These are phyloP conservation scores for Pachypsylla venusta DNA, from an alignment of 1,140 invertebrate genomes.

Conservation along the genomic window DNA sequence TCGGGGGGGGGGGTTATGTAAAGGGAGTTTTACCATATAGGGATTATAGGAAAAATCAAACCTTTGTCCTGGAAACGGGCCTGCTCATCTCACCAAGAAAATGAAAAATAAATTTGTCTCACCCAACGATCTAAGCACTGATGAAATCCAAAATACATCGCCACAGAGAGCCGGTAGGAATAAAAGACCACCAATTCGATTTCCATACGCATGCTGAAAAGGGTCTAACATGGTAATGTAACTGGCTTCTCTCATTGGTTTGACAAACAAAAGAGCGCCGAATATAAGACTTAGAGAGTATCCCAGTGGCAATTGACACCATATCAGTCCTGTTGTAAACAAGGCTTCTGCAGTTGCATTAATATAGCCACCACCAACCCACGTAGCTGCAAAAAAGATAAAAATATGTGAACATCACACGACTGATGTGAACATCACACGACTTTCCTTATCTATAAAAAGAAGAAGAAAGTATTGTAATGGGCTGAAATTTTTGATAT, in stretches of 20 bases:
- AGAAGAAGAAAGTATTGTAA: too few relatives aligned
- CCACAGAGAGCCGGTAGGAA: constrained; percentile 64
- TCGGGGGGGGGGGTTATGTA: too few relatives aligned
- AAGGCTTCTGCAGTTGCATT: constrained; percentile 67
- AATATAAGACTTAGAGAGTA: constrained; percentile 61
- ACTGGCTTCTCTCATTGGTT: constrained; percentile 59
- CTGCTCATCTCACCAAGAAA: too few relatives aligned
- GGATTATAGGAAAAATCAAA: too few relatives aligned
- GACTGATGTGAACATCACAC: too few relatives aligned
- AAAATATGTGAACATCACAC: not conserved
- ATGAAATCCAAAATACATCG: constrained; percentile 61
- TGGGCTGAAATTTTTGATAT: too few relatives aligned
- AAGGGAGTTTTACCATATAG: too few relatives aligned
- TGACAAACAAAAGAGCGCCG: constrained; percentile 62
- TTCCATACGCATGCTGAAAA: constrained; percentile 60
- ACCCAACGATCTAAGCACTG: constrained; percentile 63
- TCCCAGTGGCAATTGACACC: constrained; percentile 67
- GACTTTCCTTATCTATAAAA: too few relatives aligned
- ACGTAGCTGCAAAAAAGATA: constrained; percentile 42
- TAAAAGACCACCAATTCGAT: constrained; percentile 57
- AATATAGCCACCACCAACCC: constrained; percentile 70
- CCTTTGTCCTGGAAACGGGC: not conserved
- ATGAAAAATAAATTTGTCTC: constrained; percentile 19
- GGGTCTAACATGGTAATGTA: constrained; percentile 80
- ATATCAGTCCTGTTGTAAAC: constrained; percentile 48